Conservation (phyloP, 2,888 invertebrate species). For the Xestoiulus laeticollis region DNA sequence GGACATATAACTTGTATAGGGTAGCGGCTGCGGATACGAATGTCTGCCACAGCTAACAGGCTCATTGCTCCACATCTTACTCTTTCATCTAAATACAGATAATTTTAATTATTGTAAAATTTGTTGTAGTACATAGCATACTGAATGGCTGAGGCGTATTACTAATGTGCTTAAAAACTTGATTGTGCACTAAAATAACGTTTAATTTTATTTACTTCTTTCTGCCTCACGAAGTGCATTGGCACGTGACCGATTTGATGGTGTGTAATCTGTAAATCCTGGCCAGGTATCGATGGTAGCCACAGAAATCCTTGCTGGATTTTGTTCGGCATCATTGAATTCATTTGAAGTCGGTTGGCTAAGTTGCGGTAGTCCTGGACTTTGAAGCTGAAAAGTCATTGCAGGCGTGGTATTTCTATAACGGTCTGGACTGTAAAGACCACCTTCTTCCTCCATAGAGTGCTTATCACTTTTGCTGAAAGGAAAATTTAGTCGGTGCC, state of each 20-base stretch:
- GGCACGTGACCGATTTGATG: too few species aligned
- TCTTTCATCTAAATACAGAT: neutral
- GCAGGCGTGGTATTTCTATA: neutral
- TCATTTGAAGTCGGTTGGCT: neutral
- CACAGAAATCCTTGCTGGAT: neutral
- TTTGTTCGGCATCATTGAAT: neutral
- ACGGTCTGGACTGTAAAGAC: neutral
- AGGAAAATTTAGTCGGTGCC: too few species aligned
- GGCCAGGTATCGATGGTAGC: slow-evolving; percentile 1
- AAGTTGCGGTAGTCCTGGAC: neutral
- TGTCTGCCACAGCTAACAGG: slow-evolving; percentile 45
- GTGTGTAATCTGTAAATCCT: neutral
- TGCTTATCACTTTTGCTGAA: neutral
- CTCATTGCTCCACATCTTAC: neutral
- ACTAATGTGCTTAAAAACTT: too few species aligned
- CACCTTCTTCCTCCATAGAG: neutral
- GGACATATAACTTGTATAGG: slow-evolving; percentile 45
- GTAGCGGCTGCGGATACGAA: slow-evolving; percentile 2
- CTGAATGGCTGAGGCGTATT: too few species aligned
- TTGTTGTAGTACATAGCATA: too few species aligned
- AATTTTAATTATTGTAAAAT: too few species aligned
- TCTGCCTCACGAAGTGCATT: neutral
- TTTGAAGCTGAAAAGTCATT: neutral
- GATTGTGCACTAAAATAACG: too few species aligned
- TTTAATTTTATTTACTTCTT: neutral